Base-by-base conservation (phyloP, 1,140 invertebrate species). In the Ectropis grisescens region DNA sequence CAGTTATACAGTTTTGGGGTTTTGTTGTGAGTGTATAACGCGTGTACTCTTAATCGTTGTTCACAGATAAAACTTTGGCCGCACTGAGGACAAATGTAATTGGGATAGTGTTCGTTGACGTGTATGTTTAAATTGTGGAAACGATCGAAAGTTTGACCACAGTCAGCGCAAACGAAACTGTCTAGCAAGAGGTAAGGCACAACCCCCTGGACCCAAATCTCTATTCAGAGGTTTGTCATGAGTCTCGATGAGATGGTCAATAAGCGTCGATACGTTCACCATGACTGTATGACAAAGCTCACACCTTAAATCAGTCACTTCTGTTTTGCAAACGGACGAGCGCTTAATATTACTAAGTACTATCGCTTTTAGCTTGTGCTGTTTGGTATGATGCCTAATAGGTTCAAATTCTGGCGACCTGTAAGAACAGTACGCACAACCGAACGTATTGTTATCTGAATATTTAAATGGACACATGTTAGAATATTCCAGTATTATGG, bases 81-180 rank as follows among this genome's bases (percentile, higher is more conserved):
- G 41, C 79, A 82, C 29, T 64, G 55, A 36, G 50, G 65, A 32
- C 79, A 82, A 11, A 81, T n/a, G n/a, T n/a, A n/a, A n/a, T n/a
- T n/a, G n/a, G n/a, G n/a, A n/a, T n/a, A n/a, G n/a, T n/a, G n/a
- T n/a, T n/a, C n/a, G n/a, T n/a, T n/a, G n/a, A n/a, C n/a, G n/a
- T n/a, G n/a, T n/a, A n/a, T n/a, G n/a, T 82, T 79, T 4, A 82
- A 25, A 34, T 61, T 70, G 0, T 60, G 48, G 33, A 80, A 80
- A 0, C 71, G 22, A 4, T 59, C 52, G 19, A 78, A 82, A 11
- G 32, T 47, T 35, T 66, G 57, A 9, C 50, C 48, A 29, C 79
- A 82, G 39, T 58, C 48, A 0, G 58, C 49, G 27, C 75, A 80
- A n/a, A 51, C 29, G 29, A 58, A 68, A 9, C 42, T 60, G 2